A percentile compares a stretch with the other conserved stretches of the same genome.
Evolutionary conservation across 2,888 invertebrate genomes (phyloP).

Genomic region (Pseudoips prasinana): DNA sequence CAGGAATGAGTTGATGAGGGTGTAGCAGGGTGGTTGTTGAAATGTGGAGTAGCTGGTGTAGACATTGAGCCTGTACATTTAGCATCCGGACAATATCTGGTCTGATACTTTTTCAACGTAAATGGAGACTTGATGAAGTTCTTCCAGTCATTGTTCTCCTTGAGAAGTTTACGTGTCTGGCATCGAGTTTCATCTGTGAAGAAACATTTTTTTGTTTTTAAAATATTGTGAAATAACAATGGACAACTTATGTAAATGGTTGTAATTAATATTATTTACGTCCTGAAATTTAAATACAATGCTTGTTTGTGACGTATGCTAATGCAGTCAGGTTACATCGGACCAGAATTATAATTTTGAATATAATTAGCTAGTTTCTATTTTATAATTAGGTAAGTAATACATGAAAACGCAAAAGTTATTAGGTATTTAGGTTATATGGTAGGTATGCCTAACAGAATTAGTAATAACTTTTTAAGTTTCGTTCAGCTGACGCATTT

Average conservation of each 20-base stretch:
- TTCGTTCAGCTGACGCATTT: too few relatives aligned
- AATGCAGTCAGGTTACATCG: background rate
- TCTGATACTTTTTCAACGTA: conserved; percentile 72
- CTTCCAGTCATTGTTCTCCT: conserved; percentile 62
- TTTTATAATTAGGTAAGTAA: too few relatives aligned
- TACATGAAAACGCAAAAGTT: too few relatives aligned
- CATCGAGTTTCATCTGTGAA: conserved; percentile 57
- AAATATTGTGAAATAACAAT: conserved; percentile 8
- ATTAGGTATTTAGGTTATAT: too few relatives aligned
- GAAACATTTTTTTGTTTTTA: background rate
- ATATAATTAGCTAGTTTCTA: too few relatives aligned
- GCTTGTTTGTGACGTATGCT: conserved; percentile 7
- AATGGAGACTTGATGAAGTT: conserved; percentile 76
- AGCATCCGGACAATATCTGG: conserved; percentile 52
- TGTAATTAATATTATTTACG: conserved; percentile 3
- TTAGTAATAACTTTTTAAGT: too few relatives aligned
- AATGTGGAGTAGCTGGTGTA: conserved; percentile 66
- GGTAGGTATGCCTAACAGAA: too few relatives aligned
- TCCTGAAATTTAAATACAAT: conserved; percentile 26
- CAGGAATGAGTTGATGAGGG: conserved; percentile 73
- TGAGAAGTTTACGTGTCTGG: conserved; percentile 52
- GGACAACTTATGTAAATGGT: conserved; percentile 3
- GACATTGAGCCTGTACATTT: conserved; percentile 61
- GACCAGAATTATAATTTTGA: too few relatives aligned
- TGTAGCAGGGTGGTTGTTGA: conserved; percentile 65